Base-by-base conservation (phyloP, 2,888 invertebrate species). In the Celastrina argiolus region DNA sequence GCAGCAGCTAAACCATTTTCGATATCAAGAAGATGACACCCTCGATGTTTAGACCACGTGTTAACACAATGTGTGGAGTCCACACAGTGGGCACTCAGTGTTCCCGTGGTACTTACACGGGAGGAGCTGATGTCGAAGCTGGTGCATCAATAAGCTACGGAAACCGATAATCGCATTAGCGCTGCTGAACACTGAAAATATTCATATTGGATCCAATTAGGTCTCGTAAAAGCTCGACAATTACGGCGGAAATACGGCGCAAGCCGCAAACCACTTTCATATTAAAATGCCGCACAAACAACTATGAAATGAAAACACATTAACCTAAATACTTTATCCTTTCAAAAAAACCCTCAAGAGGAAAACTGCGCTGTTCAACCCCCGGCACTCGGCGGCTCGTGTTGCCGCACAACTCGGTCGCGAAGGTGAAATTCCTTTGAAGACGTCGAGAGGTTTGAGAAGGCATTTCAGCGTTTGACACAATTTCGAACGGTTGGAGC, bases 381-480 rank as follows among this genome's bases (percentile, higher is more conserved):
- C 18, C 3, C 45, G 4, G 18, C 45, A 18, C 45, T 45, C 18
- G 18, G n/a, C 45, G 18, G 34, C 31, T 59, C 7, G 18, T 36
- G 59, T 36, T 59, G 34, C 18, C 59, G 59, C 59, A 34, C 18
- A 59, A 59, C 31, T 18, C 59, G 18, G 59, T 18, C 18, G 59
- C 12, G 31, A 12, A 34, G 36, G 59, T 59, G 59, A 59, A 59
- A 59, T 31, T 16, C 59, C 16, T 59, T 59, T 59, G 59, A 59
- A 34, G 16, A 2, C 45, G 12, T 18, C n/a, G 31, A 59, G 59
- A 18, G 18, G 16, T 59, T 59, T 59, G 16, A 28, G 59, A 7
- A 18, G 12, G 36, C 36, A 31, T 31, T 34, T n/a, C 12, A 28
- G 28, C 28, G 22, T 31, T 59, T 59, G 59, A 59, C 59, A 59